Evolutionary conservation across 2,888 invertebrate genomes (phyloP).

Genomic region (Thymelicus sylvestris): DNA sequence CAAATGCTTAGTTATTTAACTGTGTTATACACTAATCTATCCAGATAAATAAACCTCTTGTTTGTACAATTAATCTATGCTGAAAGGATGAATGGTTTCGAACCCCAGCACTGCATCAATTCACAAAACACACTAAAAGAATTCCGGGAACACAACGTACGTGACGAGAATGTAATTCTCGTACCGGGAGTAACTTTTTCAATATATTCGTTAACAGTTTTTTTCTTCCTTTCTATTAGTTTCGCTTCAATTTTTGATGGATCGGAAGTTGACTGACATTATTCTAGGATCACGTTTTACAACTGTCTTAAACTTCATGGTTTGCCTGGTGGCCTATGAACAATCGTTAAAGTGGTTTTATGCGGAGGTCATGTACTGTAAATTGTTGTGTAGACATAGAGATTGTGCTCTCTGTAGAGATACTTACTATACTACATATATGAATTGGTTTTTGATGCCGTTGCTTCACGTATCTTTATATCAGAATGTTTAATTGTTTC

Average conservation of each 20-base stretch:
- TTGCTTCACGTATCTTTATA: no score
- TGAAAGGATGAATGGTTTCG: slow-evolving; percentile 3
- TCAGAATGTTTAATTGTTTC: no score
- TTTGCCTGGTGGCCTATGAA: slow-evolving; percentile 41
- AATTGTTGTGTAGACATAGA: slow-evolving; percentile 16
- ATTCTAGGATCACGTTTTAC: slow-evolving; percentile 62
- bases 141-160: slow-evolving; percentile 39
- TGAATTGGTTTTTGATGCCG: no score
- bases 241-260: slow-evolving; percentile 55
- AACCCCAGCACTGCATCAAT: slow-evolving; percentile 3
- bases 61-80: slow-evolving; percentile 39
- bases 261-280: slow-evolving; percentile 45
- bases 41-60: background rate
- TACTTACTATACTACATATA: no score
- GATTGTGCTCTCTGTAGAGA: background rate
- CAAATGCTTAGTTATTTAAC: no score
- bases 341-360: slow-evolving; percentile 45
- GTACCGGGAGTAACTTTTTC: slow-evolving; percentile 48
- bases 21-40: background rate
- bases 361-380: slow-evolving; percentile 25
- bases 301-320: slow-evolving; percentile 62
- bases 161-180: slow-evolving; percentile 38
- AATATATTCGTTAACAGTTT: slow-evolving; percentile 51
- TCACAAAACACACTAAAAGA: slow-evolving; percentile 31
- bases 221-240: slow-evolving; percentile 53